A percentile compares a stretch with the other conserved stretches of the same genome.
Evolutionary conservation across 2,113 vertebrate species (phyloP).

Genomic region (human (Homo sapiens)): GRCh38 chr9:133928501-133929000

Average conservation of each 20-base stretch:
- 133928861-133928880: neutral
- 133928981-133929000: neutral
- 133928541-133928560: neutral
- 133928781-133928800: fast-evolving
- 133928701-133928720: neutral
- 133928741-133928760: fast-evolving
- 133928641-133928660: fast-evolving
- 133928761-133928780: fast-evolving
- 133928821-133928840: fast-evolving
- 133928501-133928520: neutral
- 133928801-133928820: fast-evolving
- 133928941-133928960: fast-evolving
- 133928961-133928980: neutral
- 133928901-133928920: neutral
- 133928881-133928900: neutral
- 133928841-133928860: fast-evolving
- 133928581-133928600: fast-evolving
- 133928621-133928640: fast-evolving
- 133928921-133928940: fast-evolving
- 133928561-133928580: neutral
- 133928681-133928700: neutral
- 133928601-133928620: neutral
- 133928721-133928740: fast-evolving
- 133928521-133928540: neutral
- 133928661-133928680: fast-evolving